These are phyloP conservation scores for Hypolimnas misippus DNA, from an alignment of 2,888 invertebrate genomes.

Conservation along the genomic window DNA sequence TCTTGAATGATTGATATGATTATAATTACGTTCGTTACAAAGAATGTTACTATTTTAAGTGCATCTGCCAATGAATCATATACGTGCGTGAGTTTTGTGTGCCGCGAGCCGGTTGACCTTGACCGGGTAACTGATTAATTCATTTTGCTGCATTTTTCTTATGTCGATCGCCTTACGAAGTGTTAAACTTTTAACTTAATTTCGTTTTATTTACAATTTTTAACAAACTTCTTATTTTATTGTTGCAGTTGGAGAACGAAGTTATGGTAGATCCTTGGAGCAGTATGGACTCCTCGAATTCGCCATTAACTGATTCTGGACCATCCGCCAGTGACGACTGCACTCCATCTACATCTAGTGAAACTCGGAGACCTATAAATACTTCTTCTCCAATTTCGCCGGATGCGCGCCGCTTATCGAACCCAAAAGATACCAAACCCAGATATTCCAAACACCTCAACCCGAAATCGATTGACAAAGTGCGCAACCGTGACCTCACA, in stretches of 20 bases:
- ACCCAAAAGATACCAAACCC: constrained; percentile 65
- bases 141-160: constrained; percentile 51
- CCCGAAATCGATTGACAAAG: constrained; percentile 65
- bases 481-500: constrained; percentile 73
- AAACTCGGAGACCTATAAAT: constrained; percentile 60
- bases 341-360: constrained; percentile 77
- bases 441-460: constrained; percentile 56
- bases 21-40: neutral
- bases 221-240: constrained; percentile 40
- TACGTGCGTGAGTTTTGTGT: constrained; percentile 20
- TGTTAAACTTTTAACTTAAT: constrained; percentile 56
- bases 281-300: constrained; percentile 83
- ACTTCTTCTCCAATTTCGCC: constrained; percentile 62
- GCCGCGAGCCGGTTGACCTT: constrained; percentile 52
- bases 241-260: constrained; percentile 85
- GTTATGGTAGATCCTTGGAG: constrained; percentile 83
- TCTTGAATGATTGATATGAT: neutral
- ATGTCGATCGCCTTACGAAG: constrained; percentile 57
- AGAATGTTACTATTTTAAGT: neutral
- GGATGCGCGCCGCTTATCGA: constrained; percentile 66
- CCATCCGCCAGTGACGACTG: constrained; percentile 81
- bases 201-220: constrained; percentile 29
- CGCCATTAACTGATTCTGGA: constrained; percentile 80
- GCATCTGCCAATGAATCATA: neutral
- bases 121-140: constrained; percentile 57